phyloP scores from a whole-genome alignment of 2,113 vertebrate species.

The Percina caprodes region DNA sequence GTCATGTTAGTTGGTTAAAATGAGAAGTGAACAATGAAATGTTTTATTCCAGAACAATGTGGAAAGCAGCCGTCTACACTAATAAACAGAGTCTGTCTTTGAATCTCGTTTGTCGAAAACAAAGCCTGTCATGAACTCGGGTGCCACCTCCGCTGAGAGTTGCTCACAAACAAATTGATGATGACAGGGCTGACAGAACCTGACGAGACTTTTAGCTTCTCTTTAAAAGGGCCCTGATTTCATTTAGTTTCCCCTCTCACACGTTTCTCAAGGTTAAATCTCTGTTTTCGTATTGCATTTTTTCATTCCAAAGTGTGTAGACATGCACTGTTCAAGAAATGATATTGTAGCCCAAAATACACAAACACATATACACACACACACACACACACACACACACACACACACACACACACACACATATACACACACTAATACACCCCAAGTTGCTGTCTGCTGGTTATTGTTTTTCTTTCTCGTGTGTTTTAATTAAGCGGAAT shows the following conservation, averaged over 20 bases:
- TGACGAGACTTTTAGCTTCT: slow-evolving; percentile 38
- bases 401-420: not conserved
- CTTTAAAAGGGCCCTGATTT: slow-evolving; percentile 27
- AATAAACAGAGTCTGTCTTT: slow-evolving; percentile 13
- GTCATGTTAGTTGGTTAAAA: not conserved
- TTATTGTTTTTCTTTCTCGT: slow-evolving; percentile 8
- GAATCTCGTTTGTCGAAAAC: slow-evolving; percentile 15
- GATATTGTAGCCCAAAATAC: not conserved
- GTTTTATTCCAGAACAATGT: not conserved
- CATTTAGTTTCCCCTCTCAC: not conserved
- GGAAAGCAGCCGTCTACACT: slow-evolving; percentile 7
- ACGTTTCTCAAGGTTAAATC: slow-evolving; percentile 39
- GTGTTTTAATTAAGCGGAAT: slow-evolving; percentile 51
- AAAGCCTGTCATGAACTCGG: slow-evolving; percentile 7
- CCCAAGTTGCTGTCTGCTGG: not conserved
- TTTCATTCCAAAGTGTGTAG: slow-evolving; percentile 13
- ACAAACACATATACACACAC: slow-evolving; percentile 1
- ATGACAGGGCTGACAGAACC: slow-evolving; percentile 48
- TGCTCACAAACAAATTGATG: slow-evolving; percentile 17
- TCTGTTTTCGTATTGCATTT: slow-evolving; percentile 17
- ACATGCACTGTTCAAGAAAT: not conserved
- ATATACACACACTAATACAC: not conserved
- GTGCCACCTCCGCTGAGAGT: slow-evolving; percentile 10
- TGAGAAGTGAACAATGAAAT: not conserved
- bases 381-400: slow-evolving; percentile 7